Evolutionary conservation across 2,888 invertebrate species (phyloP).

Genomic region (Eremobia ochroleuca): DNA sequence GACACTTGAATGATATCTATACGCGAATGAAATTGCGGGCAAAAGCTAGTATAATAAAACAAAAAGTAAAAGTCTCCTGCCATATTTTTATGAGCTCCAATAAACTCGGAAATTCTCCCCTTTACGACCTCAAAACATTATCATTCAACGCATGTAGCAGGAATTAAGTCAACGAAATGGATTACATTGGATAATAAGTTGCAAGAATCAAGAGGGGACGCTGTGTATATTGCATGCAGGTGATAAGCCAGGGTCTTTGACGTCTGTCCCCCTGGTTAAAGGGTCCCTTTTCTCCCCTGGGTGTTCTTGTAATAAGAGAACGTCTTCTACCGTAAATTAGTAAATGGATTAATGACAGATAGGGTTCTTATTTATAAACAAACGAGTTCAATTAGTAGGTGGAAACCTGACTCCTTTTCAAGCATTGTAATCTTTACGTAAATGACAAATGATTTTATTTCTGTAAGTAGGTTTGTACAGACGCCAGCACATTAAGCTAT

Average conservation of each 20-base stretch:
- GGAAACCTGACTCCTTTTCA: not conserved
- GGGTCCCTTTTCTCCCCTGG: constrained; percentile 34
- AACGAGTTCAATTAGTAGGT: not conserved
- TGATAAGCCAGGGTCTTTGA: constrained; percentile 56
- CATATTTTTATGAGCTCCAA: constrained; percentile 39
- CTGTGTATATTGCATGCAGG: constrained; percentile 61
- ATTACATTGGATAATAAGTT: constrained; percentile 61
- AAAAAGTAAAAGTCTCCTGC: not conserved
- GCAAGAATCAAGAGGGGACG: constrained; percentile 33
- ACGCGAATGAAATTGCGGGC: not conserved
- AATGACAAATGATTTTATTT: not conserved
- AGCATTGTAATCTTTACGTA: not conserved
- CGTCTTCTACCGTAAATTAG: constrained; percentile 45
- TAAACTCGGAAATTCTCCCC: constrained; percentile 48
- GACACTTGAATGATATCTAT: too few species aligned
- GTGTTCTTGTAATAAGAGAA: constrained; percentile 48
- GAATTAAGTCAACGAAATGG: constrained; percentile 57
- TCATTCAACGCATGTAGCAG: constrained; percentile 50
- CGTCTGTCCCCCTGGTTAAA: constrained; percentile 14
- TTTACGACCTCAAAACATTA: constrained; percentile 40
- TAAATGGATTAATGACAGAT: constrained; percentile 12
- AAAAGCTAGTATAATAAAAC: not conserved
- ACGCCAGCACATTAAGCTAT: too few species aligned
- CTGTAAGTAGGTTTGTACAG: too few species aligned
- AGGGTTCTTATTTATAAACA: constrained; percentile 15